Percentiles rank a stretch among this genome's conserved stretches.
These are phyloP conservation scores for Leptestheria dahalacensis DNA, from an alignment of 1,140 invertebrate species.

Conservation along the genomic window DNA sequence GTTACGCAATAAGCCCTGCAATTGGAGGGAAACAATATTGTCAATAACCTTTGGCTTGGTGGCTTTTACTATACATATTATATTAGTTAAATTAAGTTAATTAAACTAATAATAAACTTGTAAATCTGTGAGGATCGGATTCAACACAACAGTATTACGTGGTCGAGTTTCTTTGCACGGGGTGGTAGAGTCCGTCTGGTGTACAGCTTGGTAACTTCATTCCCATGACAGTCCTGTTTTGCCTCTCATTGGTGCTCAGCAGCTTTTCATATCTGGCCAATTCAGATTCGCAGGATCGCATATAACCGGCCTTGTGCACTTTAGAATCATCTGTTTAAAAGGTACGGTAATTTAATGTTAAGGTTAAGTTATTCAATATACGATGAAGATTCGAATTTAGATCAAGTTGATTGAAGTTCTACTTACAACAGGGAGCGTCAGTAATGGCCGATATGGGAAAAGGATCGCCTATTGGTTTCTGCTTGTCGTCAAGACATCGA, in stretches of 20 bases:
- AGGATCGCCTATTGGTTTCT: neutral
- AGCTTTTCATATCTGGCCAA: neutral
- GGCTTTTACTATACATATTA: neutral
- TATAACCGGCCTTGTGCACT: neutral
- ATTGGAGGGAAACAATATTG: neutral
- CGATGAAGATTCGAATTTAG: neutral
- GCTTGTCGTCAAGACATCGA: neutral
- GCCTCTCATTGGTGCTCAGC: neutral
- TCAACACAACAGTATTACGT: constrained; percentile 1
- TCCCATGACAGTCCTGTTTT: constrained; percentile 1
- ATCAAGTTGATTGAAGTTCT: neutral
- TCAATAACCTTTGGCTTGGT: neutral
- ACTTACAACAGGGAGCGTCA: constrained; percentile 3
- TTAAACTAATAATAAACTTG: too few species aligned
- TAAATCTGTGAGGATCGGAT: too few species aligned
- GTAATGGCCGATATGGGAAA: neutral
- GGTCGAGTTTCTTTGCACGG: neutral
- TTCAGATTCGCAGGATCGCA: neutral
- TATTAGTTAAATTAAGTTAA: too few species aligned
- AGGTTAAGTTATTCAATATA: too few species aligned
- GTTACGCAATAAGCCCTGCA: neutral
- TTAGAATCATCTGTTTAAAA: neutral
- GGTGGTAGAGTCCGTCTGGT: constrained; percentile 12
- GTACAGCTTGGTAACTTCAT: constrained; percentile 13
- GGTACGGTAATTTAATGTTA: too few species aligned